Evolutionary conservation across 92 coral and sea anemone genomes (phyloP).

Genomic region (Umimayanthus chanpuru): DNA sequence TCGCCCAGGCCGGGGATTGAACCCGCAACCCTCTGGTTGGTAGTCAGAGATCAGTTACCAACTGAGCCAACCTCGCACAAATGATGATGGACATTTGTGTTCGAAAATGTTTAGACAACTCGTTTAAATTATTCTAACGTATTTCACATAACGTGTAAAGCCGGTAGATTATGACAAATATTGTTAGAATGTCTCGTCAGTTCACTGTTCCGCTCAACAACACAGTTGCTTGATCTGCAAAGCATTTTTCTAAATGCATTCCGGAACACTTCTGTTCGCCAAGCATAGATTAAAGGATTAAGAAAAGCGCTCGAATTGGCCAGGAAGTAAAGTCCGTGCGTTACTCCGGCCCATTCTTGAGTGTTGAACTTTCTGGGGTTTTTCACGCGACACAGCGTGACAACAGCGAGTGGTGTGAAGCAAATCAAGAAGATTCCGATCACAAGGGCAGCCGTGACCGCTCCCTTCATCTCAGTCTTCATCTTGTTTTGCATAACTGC

Average conservation of each 20-base stretch:
- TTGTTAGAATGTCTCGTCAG: background rate
- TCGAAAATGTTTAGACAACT: no score
- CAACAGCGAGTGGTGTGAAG: slow-evolving; percentile 32
- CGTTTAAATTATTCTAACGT: no score
- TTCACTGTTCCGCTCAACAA: background rate
- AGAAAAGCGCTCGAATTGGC: slow-evolving; percentile 32
- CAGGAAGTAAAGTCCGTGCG: slow-evolving; percentile 5
- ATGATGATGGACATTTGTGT: no score
- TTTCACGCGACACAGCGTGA: slow-evolving; percentile 30
- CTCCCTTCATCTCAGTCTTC: slow-evolving; percentile 3
- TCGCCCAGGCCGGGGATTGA: no score
- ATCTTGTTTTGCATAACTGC: background rate
- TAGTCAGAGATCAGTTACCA: no score
- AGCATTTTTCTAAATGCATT: slow-evolving; percentile 18
- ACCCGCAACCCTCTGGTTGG: no score
- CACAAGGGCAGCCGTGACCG: slow-evolving; percentile 32
- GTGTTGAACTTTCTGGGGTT: slow-evolving; percentile 9
- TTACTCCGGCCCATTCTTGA: background rate
- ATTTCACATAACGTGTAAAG: no score
- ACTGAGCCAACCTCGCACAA: no score
- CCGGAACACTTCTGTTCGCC: slow-evolving; percentile 30
- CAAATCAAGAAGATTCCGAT: slow-evolving; percentile 23
- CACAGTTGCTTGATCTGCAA: background rate
- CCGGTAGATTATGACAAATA: background rate
- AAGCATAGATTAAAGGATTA: slow-evolving; percentile 22